A percentile compares a stretch with the other conserved stretches of the same genome.
phyloP scores from a whole-genome alignment of 2,888 invertebrate species.

The Aleiodes alternator region DNA sequence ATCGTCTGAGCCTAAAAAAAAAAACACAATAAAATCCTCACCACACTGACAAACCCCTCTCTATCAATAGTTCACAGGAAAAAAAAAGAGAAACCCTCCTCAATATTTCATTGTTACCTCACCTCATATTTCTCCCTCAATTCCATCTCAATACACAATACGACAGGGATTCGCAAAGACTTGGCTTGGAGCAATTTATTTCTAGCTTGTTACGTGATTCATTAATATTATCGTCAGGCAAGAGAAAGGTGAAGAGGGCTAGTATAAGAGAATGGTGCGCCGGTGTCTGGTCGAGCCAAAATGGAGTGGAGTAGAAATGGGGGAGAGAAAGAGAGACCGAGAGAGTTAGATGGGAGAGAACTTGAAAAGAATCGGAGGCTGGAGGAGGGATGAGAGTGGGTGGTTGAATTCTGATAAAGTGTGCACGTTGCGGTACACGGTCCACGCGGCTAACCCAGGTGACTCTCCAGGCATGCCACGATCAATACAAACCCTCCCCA shows the following conservation, averaged over 20 bases:
- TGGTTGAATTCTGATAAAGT: constrained; percentile 54
- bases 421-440: constrained; percentile 45
- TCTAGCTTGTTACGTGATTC: neutral
- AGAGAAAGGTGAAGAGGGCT: constrained; percentile 9
- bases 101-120: neutral
- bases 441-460: constrained; percentile 50
- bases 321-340: neutral
- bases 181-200: constrained; percentile 10
- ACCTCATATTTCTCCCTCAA: neutral
- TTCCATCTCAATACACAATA: neutral
- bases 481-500: constrained; percentile 52
- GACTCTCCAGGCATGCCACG: constrained; percentile 36
- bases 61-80: no score
- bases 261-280: constrained; percentile 19
- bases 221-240: neutral
- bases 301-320: constrained; percentile 18
- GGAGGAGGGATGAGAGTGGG: constrained; percentile 22
- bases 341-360: constrained; percentile 7
- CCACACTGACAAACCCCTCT: no score
- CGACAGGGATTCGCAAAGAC: neutral
- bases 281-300: constrained; percentile 30
- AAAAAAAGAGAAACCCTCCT: no score
- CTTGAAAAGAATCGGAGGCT: constrained; percentile 1
- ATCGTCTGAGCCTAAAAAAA: no score
- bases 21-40: no score